Conservation (phyloP, 1,140 invertebrate genomes). For the Physella acuta region DNA sequence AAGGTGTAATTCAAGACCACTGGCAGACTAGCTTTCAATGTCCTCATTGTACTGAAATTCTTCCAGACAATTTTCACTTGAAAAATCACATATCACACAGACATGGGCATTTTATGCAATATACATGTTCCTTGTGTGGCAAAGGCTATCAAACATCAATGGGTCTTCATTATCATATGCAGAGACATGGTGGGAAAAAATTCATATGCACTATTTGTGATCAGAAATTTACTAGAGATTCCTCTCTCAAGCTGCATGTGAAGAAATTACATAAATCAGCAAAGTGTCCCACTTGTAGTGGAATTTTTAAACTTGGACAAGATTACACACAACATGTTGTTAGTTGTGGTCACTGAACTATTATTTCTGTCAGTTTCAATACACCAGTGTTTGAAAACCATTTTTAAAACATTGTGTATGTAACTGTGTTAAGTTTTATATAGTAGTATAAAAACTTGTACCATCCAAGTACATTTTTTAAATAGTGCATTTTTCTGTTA, state of each 20-base stretch:
- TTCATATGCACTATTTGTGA: slow-evolving; percentile 12
- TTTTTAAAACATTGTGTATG: too few species aligned
- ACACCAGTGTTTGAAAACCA: too few species aligned
- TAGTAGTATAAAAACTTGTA: too few species aligned
- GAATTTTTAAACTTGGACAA: not conserved
- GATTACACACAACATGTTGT: slow-evolving; percentile 5
- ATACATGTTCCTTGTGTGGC: slow-evolving; percentile 17
- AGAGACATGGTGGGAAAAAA: slow-evolving; percentile 10
- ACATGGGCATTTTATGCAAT: slow-evolving; percentile 11
- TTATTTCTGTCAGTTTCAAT: too few species aligned
- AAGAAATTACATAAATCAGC: slow-evolving; percentile 1
- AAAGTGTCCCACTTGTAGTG: not conserved
- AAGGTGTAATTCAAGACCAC: too few species aligned
- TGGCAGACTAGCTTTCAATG: too few species aligned
- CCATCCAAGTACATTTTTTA: too few species aligned
- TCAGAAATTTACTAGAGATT: not conserved
- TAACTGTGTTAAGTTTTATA: too few species aligned
- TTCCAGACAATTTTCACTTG: not conserved
- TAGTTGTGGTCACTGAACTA: too few species aligned
- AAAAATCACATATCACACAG: not conserved
- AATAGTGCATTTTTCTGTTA: too few species aligned
- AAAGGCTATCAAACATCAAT: slow-evolving; percentile 9
- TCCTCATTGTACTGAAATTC: not conserved
- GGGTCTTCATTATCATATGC: slow-evolving; percentile 16
- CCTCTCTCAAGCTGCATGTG: slow-evolving; percentile 1